Conservation (phyloP, 2,888 invertebrate genomes). For the Lysandra coridon region DNA sequence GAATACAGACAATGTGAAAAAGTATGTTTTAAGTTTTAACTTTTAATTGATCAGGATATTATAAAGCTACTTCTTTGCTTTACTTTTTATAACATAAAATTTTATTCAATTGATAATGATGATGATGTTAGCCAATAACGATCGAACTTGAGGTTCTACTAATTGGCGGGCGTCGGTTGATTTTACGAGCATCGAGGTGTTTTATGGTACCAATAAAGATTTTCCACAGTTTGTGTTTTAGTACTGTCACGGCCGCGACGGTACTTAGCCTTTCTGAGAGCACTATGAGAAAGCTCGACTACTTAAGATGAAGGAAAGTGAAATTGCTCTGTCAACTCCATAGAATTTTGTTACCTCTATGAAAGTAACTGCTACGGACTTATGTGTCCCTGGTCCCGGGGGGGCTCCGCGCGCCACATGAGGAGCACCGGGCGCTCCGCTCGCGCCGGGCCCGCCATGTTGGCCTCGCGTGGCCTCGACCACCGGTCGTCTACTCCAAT, state of each 20-base stretch:
- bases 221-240: background rate
- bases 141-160: constrained; percentile 14
- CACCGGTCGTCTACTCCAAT: constrained; percentile 78
- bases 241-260: background rate
- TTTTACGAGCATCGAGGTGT: constrained; percentile 20
- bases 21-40: too few relatives aligned
- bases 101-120: background rate
- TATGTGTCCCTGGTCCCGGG: background rate
- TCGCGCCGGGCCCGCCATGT: constrained; percentile 43
- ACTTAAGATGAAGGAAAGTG: too few relatives aligned
- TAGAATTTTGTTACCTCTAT: background rate
- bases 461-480: constrained; percentile 66
- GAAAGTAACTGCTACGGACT: background rate
- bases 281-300: background rate
- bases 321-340: background rate
- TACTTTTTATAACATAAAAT: background rate
- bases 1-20: too few relatives aligned
- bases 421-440: constrained; percentile 9
- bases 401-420: background rate
- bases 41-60: too few relatives aligned
- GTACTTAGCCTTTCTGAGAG: background rate
- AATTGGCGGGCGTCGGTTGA: constrained; percentile 12
- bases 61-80: background rate
- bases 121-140: background rate
- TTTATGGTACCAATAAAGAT: background rate